Conservation (phyloP, 2,888 invertebrate species). For the Philhelius pedissequus region DNA sequence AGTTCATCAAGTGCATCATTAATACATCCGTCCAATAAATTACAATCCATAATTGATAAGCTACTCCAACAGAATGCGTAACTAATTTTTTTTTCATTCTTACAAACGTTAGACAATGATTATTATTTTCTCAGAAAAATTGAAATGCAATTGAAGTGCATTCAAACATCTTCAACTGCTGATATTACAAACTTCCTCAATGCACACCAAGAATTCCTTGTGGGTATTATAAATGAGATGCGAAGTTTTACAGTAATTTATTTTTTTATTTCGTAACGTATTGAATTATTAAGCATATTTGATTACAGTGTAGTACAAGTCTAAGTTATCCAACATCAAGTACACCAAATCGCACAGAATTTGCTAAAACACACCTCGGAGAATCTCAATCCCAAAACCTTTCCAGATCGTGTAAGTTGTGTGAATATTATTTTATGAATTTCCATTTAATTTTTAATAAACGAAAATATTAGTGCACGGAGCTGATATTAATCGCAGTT, state of each 20-base stretch:
- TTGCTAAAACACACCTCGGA: conserved; percentile 27
- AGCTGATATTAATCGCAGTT: conserved; percentile 77
- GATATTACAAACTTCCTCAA: conserved; percentile 75
- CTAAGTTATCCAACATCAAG: conserved; percentile 73
- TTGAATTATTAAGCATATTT: neutral
- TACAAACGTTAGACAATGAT: conserved; percentile 1
- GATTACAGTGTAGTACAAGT: conserved; percentile 46
- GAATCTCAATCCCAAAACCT: conserved; percentile 52
- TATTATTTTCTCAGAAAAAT: conserved; percentile 72
- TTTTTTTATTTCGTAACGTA: conserved; percentile 24
- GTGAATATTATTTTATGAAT: neutral
- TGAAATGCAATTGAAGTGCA: conserved; percentile 72
- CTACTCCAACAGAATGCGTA: conserved; percentile 74
- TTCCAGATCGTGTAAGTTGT: conserved; percentile 51
- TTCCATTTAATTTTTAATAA: neutral
- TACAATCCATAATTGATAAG: conserved; percentile 76
- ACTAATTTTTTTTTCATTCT: conserved; percentile 55
- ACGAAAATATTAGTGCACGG: conserved; percentile 74
- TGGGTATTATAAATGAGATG: conserved; percentile 76
- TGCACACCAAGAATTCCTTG: conserved; percentile 74
- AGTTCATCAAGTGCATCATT: conserved; percentile 70
- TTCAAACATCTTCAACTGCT: conserved; percentile 72
- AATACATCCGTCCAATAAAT: conserved; percentile 73
- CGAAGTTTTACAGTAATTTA: conserved; percentile 75
- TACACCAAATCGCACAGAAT: conserved; percentile 74